A percentile compares a stretch with the other conserved stretches of the same genome.
Evolutionary conservation across 2,888 invertebrate genomes (phyloP).

Genomic region (Odontocerum albicorne): DNA sequence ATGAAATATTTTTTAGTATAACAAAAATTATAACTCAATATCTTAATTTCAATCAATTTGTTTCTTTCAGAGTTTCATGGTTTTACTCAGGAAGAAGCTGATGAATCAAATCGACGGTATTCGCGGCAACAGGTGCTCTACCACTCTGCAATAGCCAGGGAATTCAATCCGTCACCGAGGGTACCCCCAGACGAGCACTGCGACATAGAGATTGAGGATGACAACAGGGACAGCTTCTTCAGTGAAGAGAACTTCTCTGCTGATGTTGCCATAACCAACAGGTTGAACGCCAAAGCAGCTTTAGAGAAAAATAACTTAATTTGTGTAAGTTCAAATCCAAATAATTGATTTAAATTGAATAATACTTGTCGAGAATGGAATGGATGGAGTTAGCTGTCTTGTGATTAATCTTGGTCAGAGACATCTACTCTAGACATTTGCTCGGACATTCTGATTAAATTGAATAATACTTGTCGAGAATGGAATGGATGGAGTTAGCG

Average conservation of each 20-base stretch:
- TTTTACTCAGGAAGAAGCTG: slow-evolving; percentile 5
- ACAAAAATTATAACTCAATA: too few relatives aligned
- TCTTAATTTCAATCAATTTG: too few relatives aligned
- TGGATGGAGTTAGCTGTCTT: too few relatives aligned
- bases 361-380: too few relatives aligned
- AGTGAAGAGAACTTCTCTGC: not conserved
- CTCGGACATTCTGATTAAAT: too few relatives aligned
- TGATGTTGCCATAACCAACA: not conserved
- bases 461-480: too few relatives aligned
- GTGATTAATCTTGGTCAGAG: too few relatives aligned
- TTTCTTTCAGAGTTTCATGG: slow-evolving; percentile 14
- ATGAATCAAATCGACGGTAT: not conserved
- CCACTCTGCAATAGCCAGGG: slow-evolving; percentile 6
- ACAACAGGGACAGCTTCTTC: not conserved
- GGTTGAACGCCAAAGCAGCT: slow-evolving; percentile 6
- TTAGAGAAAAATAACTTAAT: slow-evolving; percentile 4
- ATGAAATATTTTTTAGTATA: too few relatives aligned
- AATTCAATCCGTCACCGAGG: not conserved
- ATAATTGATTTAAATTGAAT: too few relatives aligned
- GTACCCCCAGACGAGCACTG: too few relatives aligned
- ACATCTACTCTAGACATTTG: too few relatives aligned
- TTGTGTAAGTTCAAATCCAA: slow-evolving; percentile 12
- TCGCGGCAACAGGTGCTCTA: not conserved
- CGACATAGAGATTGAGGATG: not conserved
- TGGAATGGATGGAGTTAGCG: too few relatives aligned